A percentile compares a stretch with the other conserved stretches of the same genome.
phyloP scores from a whole-genome alignment of 2,888 invertebrate species.

The Leptinotarsa tumamoca region DNA sequence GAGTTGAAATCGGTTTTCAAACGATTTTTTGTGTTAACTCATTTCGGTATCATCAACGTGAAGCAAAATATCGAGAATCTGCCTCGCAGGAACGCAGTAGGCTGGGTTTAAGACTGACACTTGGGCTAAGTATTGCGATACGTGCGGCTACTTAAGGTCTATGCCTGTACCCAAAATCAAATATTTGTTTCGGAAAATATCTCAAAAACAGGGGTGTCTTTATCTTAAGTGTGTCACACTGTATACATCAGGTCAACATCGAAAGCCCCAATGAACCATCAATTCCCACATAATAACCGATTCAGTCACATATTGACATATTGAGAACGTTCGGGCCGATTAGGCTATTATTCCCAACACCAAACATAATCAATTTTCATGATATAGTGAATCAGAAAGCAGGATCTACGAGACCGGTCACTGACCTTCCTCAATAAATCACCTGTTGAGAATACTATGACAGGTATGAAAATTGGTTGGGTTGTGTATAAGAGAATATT shows the following conservation, averaged over 20 bases:
- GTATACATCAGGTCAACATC: background rate
- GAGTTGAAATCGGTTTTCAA: no score
- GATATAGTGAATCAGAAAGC: background rate
- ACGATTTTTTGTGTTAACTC: no score
- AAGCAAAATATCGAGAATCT: no score
- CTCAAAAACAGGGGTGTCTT: no score
- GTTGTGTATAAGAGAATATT: background rate
- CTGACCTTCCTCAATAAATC: background rate
- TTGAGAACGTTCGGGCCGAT: background rate
- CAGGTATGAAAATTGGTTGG: background rate
- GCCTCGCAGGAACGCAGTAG: no score
- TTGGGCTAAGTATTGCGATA: no score
- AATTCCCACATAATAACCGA: background rate
- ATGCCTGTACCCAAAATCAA: no score
- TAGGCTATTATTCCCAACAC: background rate
- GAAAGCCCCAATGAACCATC: background rate
- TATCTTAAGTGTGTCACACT: background rate
- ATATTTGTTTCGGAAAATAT: no score
- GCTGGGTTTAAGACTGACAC: no score
- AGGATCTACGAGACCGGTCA: no score
- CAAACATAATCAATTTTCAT: conserved; percentile 13
- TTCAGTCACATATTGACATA: background rate
- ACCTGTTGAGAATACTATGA: conserved; percentile 2
- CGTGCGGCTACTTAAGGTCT: no score
- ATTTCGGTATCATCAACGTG: no score